Base-by-base conservation (phyloP, 2,888 invertebrate genomes). In the Siphlonurus alternatus region DNA sequence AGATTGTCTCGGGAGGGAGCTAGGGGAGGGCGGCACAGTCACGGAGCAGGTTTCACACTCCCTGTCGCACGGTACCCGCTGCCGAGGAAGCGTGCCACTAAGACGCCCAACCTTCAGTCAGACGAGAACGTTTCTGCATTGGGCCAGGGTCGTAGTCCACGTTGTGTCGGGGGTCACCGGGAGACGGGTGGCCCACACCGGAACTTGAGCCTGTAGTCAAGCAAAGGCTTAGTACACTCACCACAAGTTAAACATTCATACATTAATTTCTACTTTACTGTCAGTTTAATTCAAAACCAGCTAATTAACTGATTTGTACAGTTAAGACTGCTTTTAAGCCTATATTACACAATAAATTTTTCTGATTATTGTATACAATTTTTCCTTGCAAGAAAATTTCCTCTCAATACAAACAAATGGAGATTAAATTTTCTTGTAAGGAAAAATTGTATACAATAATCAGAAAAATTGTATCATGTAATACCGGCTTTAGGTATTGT, bases 51-150 rank as follows among this genome's bases (percentile, higher is more conserved):
- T n/a, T 5, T 20, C 56, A 56, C 22, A 22, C 56, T 56, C 56
- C 38, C 38, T 38, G 38, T 10, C 38, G 38, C 15, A 38, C 38
- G 5, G 38, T 15, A 38, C 38, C 38, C 15, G 56, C 5, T 22
- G 56, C 7, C 56, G 7, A 22, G 56, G n/a, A 10, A n/a, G 56
- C 56, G 56, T 56, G 56, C 67, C 73, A 78, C 89, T 90, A 91
- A 86, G 91, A 89, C 76, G 88, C 85, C 94, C 95, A 95, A 67
- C 88, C 88, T 75, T 94, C 94, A 64, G 83, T 82, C 74, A 94
- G 85, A 77, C 94, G 86, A 72, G 90, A 86, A 75, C 93, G 84
- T 79, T 95, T 95, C 77, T 88, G 80, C 70, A 82, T 76, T 68
- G 83, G 83, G 59, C 82, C 81, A 64, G 78, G 79, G 74, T 86